Percentiles rank a stretch among this genome's conserved stretches.
Evolutionary conservation across 2,797 vertebrate genomes (phyloP).

Genomic region (Microchirus variegatus): DNA sequence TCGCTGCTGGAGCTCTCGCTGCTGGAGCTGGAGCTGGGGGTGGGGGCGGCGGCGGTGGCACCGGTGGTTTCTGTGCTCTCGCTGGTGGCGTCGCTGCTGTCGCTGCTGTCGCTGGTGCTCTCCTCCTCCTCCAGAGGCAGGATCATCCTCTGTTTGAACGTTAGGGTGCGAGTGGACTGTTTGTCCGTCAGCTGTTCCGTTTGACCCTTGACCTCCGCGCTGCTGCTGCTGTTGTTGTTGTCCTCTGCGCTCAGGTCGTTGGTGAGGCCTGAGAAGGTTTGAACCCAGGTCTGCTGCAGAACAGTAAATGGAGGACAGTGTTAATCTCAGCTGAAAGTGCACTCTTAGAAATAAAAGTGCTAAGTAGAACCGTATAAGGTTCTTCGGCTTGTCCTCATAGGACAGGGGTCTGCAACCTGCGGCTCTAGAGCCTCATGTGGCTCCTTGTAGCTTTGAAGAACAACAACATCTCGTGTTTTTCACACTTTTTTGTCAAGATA

Average conservation of each 20-base stretch:
- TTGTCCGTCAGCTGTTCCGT: constrained; percentile 11
- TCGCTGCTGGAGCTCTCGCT: constrained; percentile 38
- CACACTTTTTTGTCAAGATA: too few species aligned
- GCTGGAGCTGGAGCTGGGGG: constrained; percentile 40
- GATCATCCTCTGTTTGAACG: constrained; percentile 13
- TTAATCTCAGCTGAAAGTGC: constrained; percentile 1
- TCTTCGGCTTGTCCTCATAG: too few species aligned
- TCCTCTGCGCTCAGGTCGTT: constrained; percentile 56
- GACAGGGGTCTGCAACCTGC: too few species aligned
- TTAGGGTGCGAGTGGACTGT: background rate
- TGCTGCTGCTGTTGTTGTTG: too few species aligned
- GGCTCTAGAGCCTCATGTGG: too few species aligned
- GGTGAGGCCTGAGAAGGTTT: constrained; percentile 42
- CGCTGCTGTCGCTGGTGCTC: constrained; percentile 30
- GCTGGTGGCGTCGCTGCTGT: constrained; percentile 32
- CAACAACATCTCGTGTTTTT: too few species aligned
- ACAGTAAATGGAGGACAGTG: background rate
- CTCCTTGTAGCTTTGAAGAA: too few species aligned
- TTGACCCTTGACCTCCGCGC: constrained; percentile 46
- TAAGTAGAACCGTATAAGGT: too few species aligned
- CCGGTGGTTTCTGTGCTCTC: constrained; percentile 23
- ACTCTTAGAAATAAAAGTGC: too few species aligned
- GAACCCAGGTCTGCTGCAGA: constrained; percentile 65
- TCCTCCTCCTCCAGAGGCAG: constrained; percentile 14
- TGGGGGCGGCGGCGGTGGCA: constrained; percentile 2